Evolutionary conservation across 2,113 vertebrate genomes (phyloP), one percentile per base, ranked within the genome.

Genomic region (Periophthalmodon schlosseri): DNA sequence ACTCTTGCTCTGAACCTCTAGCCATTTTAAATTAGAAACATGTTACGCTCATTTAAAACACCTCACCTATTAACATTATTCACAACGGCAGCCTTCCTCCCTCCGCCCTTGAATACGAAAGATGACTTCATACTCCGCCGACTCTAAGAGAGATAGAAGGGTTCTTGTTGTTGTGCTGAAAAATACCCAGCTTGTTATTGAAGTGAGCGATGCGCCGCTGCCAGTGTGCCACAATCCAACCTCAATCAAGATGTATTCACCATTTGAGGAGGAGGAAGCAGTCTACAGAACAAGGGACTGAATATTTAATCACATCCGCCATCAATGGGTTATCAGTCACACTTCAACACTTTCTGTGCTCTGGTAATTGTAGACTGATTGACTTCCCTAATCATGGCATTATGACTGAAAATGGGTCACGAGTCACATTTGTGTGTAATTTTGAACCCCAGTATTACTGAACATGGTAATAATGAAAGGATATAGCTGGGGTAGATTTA

Each of bases 51-150:
- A 76, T 71, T 82, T 74, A 75, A 80, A 91, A 74, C 74, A 82
- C 79, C 80, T 68, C 56, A 44, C 11, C 24, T 74, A 88, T 90
- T 88, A 89, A 84, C 84, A 92, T 91, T 88, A 91, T 90, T 92
- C 89, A 91, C 87, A 86, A 82, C 71, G 15, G 0, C 50, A 84
- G 56, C 77, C 72, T 75, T 67, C 34, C 58, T 73, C 57, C 5
- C 61, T 73, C 70, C 52, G 28, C 70, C 87, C 84, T 77, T 84
- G 69, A 67, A 58, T 56, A 73, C 83, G 74, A 86, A 84, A 77
- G 76, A 84, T 69, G 67, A 79, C 79, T 83, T 76, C 69, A 85
- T 70, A 72, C 85, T 78, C 77, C 57, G 69, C 75, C 60, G 52
- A 74, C 66, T 73, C 68, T 76, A 49, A 83, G 64, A 69, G 9